Base-by-base conservation (phyloP, 2,797 vertebrate species). In the Spinus pinus region DNA sequence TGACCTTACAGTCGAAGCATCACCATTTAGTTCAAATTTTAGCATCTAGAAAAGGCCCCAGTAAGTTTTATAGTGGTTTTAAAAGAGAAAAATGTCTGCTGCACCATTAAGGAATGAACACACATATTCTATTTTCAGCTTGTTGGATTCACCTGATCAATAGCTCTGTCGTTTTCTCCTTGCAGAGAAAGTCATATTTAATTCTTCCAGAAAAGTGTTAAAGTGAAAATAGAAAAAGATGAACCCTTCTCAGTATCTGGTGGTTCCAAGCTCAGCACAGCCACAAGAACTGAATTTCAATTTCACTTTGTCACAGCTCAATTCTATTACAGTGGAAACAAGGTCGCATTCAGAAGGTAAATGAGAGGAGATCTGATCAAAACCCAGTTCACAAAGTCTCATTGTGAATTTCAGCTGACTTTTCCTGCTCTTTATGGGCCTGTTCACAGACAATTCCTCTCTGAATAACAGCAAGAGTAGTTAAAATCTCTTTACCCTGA, bases 381-480 rank as follows among this genome's bases (percentile, higher is more conserved):
- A 96, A 84, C 24, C 42, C 78, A 47, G 81, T 18, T 95, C 93
- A 94, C 94, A 94, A 88, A 67, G 81, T 91, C 81, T 79, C 74
- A 89, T n/a, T 94, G 93, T 94, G 81, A 72, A 86, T 65, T 86
- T 69, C 84, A 90, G 82, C 57, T 9, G 27, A 87, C 72, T 92
- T 83, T 18, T 41, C 31, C 54, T 85, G 67, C 69, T 83, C 77
- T 84, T 37, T 72, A 54, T 24, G 35, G 50, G 80, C 7, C 66
- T 41, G 24, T 20, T 95, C 90, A 75, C 35, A 47, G 22, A 69
- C 66, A 96, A 75, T 66, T 93, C 62, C 64, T 61, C 74, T 46
- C 78, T 84, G 78, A 92, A 49, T 41, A 94, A 73, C 25, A 70
- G 47, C 54, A 91, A 70, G 11, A 51, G 24, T 27, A 88, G 80